Evolutionary conservation across 53 echinoderm and acorn worm genomes (phyloP), one percentile per base, ranked within the genome.

Genomic region (Holothuria scabra): DNA sequence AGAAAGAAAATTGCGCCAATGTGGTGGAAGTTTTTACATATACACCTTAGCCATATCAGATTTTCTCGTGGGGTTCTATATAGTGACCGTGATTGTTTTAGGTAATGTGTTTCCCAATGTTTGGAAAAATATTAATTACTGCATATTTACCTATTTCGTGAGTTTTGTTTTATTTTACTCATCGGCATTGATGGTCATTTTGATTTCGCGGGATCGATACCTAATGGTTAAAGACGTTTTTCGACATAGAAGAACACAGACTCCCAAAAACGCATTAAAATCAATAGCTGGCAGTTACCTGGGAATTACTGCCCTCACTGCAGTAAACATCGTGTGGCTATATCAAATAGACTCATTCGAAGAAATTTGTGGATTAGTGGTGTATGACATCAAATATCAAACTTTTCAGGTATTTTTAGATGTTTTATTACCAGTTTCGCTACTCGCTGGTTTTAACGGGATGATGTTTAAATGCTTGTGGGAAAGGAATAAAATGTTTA

Each of bases 181-280:
- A 12, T 76, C 76, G 28, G 21, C 48, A 12, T 55, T 28, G 6
- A 55, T 56, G 52, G 56, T 76, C n/a, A 25, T 76, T 28, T 26
- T 76, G 28, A 76, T 76, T 41, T 76, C 76, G 26, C 56, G 52
- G 44, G 76, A 76, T 48, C 76, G 76, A 56, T 56, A 76, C 46
- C 56, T 76, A 3, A 23, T 76, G 25, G 55, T 76, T 16, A 76
- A 76, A 29, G 76, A 76, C 30, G 76, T 76, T 3, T 28, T 76
- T 19, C 55, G 28, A 28, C 76, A 76, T 48, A 49, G 46, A 14
- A 76, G 22, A 76, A 48, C 56, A 1, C 76, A 76, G 56, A 76
- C 76, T 25, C 76, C 76, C 12, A 30, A 26, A 48, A 76, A 11
- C 28, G 76, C 76, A 24, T 2, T 19, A 28, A 29, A 20, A 20